Conservation (phyloP, 2,797 vertebrate species). For the Euphonia xanthogaster region DNA sequence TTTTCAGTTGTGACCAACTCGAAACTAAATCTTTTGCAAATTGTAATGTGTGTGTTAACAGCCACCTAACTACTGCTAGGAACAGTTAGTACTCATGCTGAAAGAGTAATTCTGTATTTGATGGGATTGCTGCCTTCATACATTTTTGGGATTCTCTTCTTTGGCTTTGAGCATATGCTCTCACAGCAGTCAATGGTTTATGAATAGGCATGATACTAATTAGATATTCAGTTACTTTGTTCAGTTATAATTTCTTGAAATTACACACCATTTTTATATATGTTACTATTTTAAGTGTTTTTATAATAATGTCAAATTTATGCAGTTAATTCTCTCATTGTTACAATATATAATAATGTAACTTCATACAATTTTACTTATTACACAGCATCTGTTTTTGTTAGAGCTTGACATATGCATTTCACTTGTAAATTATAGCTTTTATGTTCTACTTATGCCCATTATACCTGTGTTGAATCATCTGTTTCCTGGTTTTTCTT, state of each 20-base stretch:
- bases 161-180: neutral
- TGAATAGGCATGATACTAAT: neutral
- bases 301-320: neutral
- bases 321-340: neutral
- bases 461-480: neutral
- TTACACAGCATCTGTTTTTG: neutral
- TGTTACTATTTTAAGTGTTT: neutral
- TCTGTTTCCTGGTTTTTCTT: neutral
- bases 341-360: neutral
- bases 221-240: neutral
- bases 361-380: neutral
- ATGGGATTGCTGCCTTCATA: neutral
- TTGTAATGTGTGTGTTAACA: neutral
- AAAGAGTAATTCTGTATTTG: neutral
- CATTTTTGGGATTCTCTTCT: neutral
- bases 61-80: neutral
- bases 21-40: neutral
- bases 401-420: neutral
- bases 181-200: neutral
- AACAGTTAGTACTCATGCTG: neutral
- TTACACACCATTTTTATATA: neutral
- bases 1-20: neutral
- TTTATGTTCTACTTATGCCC: neutral
- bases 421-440: neutral
- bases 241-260: neutral